Evolutionary conservation across 2,113 vertebrate species (phyloP).

Genomic region (Sialia sialis): DNA sequence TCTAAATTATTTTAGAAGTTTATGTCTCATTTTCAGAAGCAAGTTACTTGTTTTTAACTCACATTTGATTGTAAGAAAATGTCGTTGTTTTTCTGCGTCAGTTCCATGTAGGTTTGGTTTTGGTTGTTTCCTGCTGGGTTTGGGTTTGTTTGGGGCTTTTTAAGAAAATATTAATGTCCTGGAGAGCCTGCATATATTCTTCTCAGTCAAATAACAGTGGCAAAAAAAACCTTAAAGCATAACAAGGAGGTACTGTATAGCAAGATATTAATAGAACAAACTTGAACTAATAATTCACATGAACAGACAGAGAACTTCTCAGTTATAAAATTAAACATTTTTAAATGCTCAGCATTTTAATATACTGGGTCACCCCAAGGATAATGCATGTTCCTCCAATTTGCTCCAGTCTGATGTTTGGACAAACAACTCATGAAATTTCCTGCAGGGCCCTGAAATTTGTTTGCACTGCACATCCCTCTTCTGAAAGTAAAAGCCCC

Average conservation of each 20-base stretch:
- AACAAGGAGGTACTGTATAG: neutral
- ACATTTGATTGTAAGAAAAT: neutral
- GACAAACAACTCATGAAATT: neutral
- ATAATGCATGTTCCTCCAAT: neutral
- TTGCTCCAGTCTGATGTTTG: neutral
- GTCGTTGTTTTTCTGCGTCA: neutral
- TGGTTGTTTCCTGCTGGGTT: neutral
- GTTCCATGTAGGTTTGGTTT: neutral
- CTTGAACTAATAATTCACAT: neutral
- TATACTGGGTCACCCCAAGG: neutral
- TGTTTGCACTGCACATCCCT: neutral
- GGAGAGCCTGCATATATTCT: neutral
- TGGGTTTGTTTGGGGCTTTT: rapidly evolving
- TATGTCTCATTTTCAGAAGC: neutral
- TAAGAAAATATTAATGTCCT: neutral
- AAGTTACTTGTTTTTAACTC: neutral
- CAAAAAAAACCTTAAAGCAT: neutral
- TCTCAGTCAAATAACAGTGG: neutral
- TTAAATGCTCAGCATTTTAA: neutral
- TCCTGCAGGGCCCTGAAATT: neutral
- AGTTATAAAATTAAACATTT: neutral
- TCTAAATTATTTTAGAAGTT: neutral
- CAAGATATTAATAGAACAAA: neutral
- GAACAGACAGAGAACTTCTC: neutral
- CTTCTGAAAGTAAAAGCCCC: neutral